A percentile compares a stretch with the other conserved stretches of the same genome.
These are phyloP conservation scores for Sipunculus nudus DNA, from an alignment of 2,888 invertebrate species.

Conservation along the genomic window DNA sequence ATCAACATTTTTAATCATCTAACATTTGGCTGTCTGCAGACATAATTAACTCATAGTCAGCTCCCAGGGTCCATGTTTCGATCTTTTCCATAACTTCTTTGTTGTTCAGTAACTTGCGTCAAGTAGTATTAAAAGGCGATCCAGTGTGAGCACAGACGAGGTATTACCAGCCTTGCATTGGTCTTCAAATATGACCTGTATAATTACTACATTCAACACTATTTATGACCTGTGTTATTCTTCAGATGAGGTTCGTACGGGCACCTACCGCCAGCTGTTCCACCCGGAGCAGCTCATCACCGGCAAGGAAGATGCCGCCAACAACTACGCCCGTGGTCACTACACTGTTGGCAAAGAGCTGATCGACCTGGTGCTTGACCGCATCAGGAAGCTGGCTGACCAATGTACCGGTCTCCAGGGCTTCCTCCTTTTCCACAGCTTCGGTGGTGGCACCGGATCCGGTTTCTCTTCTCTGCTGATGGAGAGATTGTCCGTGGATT, in stretches of 20 bases:
- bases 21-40: too few relatives aligned
- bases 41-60: too few relatives aligned
- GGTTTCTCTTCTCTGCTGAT: slow-evolving; percentile 88
- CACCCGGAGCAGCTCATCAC: slow-evolving; percentile 97
- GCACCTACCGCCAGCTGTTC: slow-evolving; percentile 88
- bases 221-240: too few relatives aligned
- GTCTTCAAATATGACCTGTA: too few relatives aligned
- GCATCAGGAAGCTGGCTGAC: slow-evolving; percentile 72
- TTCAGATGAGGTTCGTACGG: slow-evolving; percentile 68
- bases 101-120: too few relatives aligned
- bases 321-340: slow-evolving; percentile 92
- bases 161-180: too few relatives aligned
- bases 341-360: slow-evolving; percentile 55
- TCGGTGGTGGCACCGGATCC: slow-evolving; percentile 87
- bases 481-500: slow-evolving; percentile 84
- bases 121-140: too few relatives aligned
- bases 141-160: too few relatives aligned
- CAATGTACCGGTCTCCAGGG: slow-evolving; percentile 81
- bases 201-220: too few relatives aligned
- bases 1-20: too few relatives aligned
- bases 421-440: slow-evolving; percentile 89
- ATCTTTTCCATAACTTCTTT: too few relatives aligned
- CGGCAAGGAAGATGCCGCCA: slow-evolving; percentile 96
- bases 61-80: too few relatives aligned
- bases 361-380: slow-evolving; percentile 55